Percentiles rank a stretch among this genome's conserved stretches.
These are phyloP conservation scores for Laupala kohalensis DNA, from an alignment of 1,140 invertebrate species.

Conservation along the genomic window DNA sequence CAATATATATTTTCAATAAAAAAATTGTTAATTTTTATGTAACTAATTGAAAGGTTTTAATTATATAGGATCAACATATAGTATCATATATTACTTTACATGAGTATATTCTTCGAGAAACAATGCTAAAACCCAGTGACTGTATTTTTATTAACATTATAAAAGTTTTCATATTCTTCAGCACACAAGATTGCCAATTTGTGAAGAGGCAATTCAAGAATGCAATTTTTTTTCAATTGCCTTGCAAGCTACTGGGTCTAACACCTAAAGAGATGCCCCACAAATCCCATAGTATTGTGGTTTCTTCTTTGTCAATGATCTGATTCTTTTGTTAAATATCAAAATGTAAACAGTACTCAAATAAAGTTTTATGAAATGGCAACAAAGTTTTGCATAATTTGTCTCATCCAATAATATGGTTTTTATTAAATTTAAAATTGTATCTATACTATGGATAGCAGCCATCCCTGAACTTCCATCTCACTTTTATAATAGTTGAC, in stretches of 20 bases:
- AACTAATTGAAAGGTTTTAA: too few relatives aligned
- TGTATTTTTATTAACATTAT: too few relatives aligned
- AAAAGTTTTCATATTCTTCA: neutral
- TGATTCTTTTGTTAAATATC: neutral
- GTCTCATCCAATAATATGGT: neutral
- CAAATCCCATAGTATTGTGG: neutral
- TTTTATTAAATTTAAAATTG: neutral
- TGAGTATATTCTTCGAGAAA: neutral
- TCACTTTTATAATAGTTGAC: neutral
- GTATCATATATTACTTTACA: neutral
- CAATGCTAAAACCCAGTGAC: too few relatives aligned
- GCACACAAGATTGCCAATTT: neutral
- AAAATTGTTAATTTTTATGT: too few relatives aligned
- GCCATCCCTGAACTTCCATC: neutral
- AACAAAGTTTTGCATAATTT: neutral
- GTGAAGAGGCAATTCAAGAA: neutral
- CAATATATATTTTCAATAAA: too few relatives aligned
- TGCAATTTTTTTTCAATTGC: neutral
- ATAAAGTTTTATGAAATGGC: neutral
- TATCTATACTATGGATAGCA: neutral
- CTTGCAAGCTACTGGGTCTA: neutral
- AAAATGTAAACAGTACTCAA: neutral
- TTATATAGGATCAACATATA: too few relatives aligned
- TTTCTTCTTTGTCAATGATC: neutral
- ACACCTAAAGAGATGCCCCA: neutral